These are phyloP conservation scores for Platycercus adscitus DNA, from an alignment of 2,113 vertebrate species.

Conservation along the genomic window DNA sequence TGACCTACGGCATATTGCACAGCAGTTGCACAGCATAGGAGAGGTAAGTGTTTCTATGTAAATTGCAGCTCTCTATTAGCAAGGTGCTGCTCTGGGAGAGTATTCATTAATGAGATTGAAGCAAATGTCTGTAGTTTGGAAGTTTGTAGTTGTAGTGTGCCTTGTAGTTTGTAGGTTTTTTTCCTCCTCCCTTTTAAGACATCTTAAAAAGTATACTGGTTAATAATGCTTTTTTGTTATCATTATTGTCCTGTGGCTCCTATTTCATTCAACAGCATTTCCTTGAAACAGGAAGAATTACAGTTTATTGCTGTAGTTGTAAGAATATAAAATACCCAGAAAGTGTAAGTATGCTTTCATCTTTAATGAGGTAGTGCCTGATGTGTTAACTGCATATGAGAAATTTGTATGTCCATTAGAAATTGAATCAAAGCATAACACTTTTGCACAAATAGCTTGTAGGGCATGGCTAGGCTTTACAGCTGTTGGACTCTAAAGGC, in stretches of 20 bases:
- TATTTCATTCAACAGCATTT: not conserved
- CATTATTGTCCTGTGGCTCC: not conserved
- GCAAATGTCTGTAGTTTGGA: not conserved
- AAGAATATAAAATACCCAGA: not conserved
- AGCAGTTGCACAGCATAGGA: slow-evolving; percentile 93
- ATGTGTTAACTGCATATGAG: not conserved
- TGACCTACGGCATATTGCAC: slow-evolving; percentile 84
- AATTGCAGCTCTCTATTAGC: not conserved
- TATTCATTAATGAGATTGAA: not conserved
- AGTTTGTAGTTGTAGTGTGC: not conserved
- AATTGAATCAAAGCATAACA: not conserved
- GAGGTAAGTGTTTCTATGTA: slow-evolving; percentile 80
- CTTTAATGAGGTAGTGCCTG: not conserved
- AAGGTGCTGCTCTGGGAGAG: not conserved
- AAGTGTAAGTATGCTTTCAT: not conserved
- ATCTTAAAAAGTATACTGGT: not conserved
- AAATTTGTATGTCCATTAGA: not conserved
- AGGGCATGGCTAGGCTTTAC: not conserved
- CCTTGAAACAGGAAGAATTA: not conserved
- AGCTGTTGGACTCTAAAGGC: not conserved
- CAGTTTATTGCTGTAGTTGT: not conserved
- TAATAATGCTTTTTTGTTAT: not conserved
- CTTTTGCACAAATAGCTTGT: not conserved
- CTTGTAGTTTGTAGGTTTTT: not conserved
- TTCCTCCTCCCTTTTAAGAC: not conserved